Percentiles rank a stretch among this genome's conserved stretches.
Conservation (phyloP, 1,140 invertebrate genomes). For the Macrotrachela quadricornifera region DNA sequence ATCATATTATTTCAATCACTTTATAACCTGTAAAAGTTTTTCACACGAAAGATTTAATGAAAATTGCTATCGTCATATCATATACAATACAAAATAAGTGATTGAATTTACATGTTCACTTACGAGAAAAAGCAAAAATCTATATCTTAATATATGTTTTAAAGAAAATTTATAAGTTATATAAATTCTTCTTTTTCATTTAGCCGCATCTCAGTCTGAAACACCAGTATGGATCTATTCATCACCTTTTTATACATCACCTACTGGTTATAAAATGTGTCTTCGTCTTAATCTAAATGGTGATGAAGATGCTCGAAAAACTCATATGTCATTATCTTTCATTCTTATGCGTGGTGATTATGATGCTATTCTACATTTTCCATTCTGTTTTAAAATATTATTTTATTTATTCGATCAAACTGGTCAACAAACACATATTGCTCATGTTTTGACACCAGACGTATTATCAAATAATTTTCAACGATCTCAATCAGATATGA, state of each 20-base stretch:
- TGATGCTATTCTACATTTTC: constrained; percentile 17
- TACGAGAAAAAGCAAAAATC: too few relatives aligned
- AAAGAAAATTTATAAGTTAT: too few relatives aligned
- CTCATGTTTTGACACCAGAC: constrained; percentile 13
- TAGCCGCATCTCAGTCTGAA: constrained; percentile 14
- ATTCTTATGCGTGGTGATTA: constrained; percentile 9
- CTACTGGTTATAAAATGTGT: constrained; percentile 17
- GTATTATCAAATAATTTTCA: not conserved
- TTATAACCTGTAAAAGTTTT: too few relatives aligned
- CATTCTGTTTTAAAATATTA: constrained; percentile 15
- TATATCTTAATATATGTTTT: too few relatives aligned
- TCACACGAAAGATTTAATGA: too few relatives aligned
- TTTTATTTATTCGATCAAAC: constrained; percentile 14
- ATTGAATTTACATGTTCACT: too few relatives aligned
- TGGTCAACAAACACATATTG: not conserved
- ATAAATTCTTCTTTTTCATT: too few relatives aligned
- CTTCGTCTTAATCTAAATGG: constrained; percentile 7
- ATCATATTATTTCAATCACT: too few relatives aligned
- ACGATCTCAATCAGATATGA: not conserved
- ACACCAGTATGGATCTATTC: constrained; percentile 18
- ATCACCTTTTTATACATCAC: constrained; percentile 21
- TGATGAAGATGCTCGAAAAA: constrained; percentile 5
- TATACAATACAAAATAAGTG: too few relatives aligned
- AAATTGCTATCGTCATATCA: too few relatives aligned
- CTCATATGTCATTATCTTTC: constrained; percentile 9